phyloP scores from a whole-genome alignment of 2,888 invertebrate genomes.

The Brachyopa scutellaris region DNA sequence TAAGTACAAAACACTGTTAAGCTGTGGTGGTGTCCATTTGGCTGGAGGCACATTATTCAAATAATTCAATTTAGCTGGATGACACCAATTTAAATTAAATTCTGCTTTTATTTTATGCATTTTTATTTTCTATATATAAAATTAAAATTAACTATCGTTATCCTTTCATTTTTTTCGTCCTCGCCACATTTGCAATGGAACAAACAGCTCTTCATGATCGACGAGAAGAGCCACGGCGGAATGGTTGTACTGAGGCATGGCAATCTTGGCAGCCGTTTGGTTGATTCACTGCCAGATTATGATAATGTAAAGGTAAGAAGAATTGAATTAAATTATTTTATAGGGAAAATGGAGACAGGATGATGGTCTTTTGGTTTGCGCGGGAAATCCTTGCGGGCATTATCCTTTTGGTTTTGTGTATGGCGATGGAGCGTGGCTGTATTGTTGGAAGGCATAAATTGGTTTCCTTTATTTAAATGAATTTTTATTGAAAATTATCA shows the following conservation, averaged over 20 bases:
- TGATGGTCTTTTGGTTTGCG: constrained; percentile 16
- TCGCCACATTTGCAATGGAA: neutral
- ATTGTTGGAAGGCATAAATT: constrained; percentile 49
- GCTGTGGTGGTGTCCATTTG: constrained; percentile 1
- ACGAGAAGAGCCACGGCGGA: constrained; percentile 84
- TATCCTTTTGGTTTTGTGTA: constrained; percentile 29
- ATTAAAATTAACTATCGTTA: constrained; percentile 52
- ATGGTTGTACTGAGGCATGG: constrained; percentile 83
- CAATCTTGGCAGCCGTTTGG: constrained; percentile 82
- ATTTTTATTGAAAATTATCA: constrained; percentile 69
- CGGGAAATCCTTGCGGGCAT: constrained; percentile 33
- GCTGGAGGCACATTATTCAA: constrained; percentile 13
- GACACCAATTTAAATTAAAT: constrained; percentile 25
- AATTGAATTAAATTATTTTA: constrained; percentile 67
- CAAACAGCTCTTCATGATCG: constrained; percentile 81
- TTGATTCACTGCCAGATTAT: constrained; percentile 85
- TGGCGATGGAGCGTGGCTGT: neutral
- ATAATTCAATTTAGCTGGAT: constrained; percentile 33
- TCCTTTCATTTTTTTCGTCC: constrained; percentile 4
- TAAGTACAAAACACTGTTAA: constrained; percentile 49
- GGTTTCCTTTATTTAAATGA: constrained; percentile 59
- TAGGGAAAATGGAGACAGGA: constrained; percentile 6
- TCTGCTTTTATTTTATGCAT: constrained; percentile 10
- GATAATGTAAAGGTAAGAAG: constrained; percentile 86
- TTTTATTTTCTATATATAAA: neutral